Evolutionary conservation across 2,888 invertebrate genomes (phyloP).

Genomic region (Apantesis nais): DNA sequence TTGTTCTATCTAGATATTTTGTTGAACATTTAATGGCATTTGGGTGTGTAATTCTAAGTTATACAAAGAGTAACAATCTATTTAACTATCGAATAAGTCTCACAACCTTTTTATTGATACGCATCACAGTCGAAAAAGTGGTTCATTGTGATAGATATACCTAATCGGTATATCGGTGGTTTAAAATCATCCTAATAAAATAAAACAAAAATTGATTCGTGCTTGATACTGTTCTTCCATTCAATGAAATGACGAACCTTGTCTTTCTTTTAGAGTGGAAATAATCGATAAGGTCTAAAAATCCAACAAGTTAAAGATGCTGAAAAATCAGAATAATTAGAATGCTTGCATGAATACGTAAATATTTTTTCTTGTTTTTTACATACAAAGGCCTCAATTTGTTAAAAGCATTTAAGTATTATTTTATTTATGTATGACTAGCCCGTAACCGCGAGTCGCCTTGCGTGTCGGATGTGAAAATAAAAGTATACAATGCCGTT

Average conservation of each 20-base stretch:
- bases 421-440: slow-evolving; percentile 35
- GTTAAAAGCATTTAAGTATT: slow-evolving; percentile 40
- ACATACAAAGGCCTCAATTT: slow-evolving; percentile 29
- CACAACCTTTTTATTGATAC: not conserved
- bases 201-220: not conserved
- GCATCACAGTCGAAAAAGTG: not conserved
- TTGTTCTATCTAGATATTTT: not conserved
- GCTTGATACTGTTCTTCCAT: not conserved
- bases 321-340: not conserved
- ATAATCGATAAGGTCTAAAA: not conserved
- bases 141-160: not conserved
- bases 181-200: not conserved
- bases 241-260: not conserved
- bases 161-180: not conserved
- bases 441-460: slow-evolving; percentile 22
- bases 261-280: not conserved
- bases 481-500: slow-evolving; percentile 36
- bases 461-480: slow-evolving; percentile 42
- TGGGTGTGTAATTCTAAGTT: not conserved
- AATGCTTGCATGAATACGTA: not conserved
- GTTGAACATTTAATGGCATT: not conserved
- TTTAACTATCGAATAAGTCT: too few species aligned
- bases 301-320: not conserved
- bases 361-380: slow-evolving; percentile 4
- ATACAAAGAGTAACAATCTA: not conserved